Base-by-base conservation (phyloP, 1,140 invertebrate genomes). In the Rhizoglyphus robini region DNA sequence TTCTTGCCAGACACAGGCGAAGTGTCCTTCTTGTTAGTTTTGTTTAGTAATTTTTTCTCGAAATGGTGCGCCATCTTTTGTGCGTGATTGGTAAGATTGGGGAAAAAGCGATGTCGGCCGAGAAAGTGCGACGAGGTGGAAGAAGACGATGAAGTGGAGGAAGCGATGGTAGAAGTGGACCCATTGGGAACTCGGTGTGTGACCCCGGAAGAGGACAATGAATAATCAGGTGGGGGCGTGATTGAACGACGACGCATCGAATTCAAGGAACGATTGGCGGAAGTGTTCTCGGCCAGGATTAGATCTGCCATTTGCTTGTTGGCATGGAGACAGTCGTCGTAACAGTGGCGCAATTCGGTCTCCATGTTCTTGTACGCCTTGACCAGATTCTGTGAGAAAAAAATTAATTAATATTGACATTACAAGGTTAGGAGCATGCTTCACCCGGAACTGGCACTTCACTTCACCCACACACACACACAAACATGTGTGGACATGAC, bases 11-110 rank as follows among this genome's bases (percentile, higher is more conserved):
- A 11, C 18, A 18, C 8, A 11, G 20, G 20, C 20, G 51, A 8
- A 8, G 51, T 32, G 51, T 32, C 23, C 3, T 15, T n/a, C 15
- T 60, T 29, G 36, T 41, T 41, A 18, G 8, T 46, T 27, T 46
- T 60, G 15, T 60, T 32, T 32, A 3, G 2, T 32, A 13, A 23
- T 32, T 60, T 60, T 13, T 58, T 32, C 54, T 58, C 54, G 25
- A 58, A 34, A 58, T 58, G 27, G 2, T 60, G 58, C 30, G 58
- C 58, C 58, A 60, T 60, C 58, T 60, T 60, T 46, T 60, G 58
- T 29, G 58, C 58, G 8, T 60, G 58, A 46, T 60, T 15, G 18
- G 58, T 29, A 34, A 60, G 15, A 34, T 60, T 60, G 27, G 58
- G 58, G 36, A 60, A 29, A 32, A 60, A 60, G 13, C 38, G 3